Evolutionary conservation across 1,140 invertebrate genomes (phyloP), one percentile per base, ranked within the genome.

Genomic region (Monochamus saltuarius): DNA sequence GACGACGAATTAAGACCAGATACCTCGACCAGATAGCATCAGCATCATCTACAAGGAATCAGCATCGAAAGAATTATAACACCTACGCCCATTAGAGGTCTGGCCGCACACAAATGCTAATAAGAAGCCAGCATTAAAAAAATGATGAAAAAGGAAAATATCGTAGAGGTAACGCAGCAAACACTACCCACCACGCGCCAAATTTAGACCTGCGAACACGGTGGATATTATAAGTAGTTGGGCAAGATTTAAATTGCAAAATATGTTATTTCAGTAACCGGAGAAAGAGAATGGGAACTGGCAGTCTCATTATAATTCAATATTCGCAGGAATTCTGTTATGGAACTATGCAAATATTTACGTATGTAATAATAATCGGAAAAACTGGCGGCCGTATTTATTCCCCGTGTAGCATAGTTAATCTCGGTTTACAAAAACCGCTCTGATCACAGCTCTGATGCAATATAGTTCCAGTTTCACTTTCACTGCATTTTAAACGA

Each of bases 281-380:
- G 45, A 22, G 29, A 47, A 47, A 47, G 45, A 47, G 45, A 47
- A 47, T 47, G 45, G 17, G n/a, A 47, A 47, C 45, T 17, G 45
- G 29, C 45, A 47, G 29, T 10, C 45, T 47, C 29, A 29, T 47
- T 47, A 19, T 22, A 47, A 47, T 29, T 47, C 45, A 47, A 17
- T 47, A 22, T 29, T 47, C 45, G 17, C 45, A 47, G 45, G 45
- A 47, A 47, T 47, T 47, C 45, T 14, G 22, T 29, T 29, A 29
- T 29, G 22, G 29, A 47, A 29, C 17, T 29, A 47, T 47, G 45
- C 45, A 47, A 47, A 47, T 47, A 19, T 47, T 19, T 29, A 29
- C 22, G 22, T 29, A 29, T 29, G 42, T 29, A 47, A 29, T 47
- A 47, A 29, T 47, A 47, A 29, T 22, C 2, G 13, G n/a, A 47